Conservation (phyloP, 2,888 invertebrate genomes). For the Dermolepida albohirtum region DNA sequence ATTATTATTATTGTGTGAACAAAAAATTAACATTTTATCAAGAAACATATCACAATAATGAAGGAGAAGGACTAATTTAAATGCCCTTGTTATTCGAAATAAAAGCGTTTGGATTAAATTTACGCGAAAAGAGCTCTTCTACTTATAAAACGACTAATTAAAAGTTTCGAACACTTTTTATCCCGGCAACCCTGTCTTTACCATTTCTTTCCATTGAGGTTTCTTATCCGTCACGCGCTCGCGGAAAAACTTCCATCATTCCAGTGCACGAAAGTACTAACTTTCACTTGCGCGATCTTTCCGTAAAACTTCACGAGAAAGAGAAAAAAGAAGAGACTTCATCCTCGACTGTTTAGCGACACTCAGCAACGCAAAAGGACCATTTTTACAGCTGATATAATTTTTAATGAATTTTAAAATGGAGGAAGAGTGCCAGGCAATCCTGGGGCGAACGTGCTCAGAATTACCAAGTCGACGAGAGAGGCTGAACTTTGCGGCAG, state of each 20-base stretch:
- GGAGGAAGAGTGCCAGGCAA: constrained; percentile 63
- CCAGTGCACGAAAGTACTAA: neutral
- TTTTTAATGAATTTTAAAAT: constrained; percentile 66
- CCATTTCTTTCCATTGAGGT: neutral
- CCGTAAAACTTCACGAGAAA: too few species aligned
- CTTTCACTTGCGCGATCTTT: constrained; percentile 12
- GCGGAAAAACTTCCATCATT: neutral
- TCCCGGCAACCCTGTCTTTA: constrained; percentile 2
- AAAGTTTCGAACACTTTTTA: constrained; percentile 31
- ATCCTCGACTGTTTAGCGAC: constrained; percentile 1
- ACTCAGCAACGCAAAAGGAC: constrained; percentile 53
- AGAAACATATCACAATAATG: neutral
- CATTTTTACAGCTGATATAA: constrained; percentile 65
- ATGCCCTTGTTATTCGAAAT: constrained; percentile 21
- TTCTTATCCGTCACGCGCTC: too few species aligned
- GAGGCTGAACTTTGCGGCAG: constrained; percentile 51
- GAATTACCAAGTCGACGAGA: constrained; percentile 54
- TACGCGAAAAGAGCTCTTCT: constrained; percentile 16
- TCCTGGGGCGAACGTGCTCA: constrained; percentile 63
- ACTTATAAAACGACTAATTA: constrained; percentile 37
- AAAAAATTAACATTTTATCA: neutral
- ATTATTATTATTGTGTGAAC: too few species aligned
- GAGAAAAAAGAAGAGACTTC: neutral
- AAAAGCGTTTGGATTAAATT: constrained; percentile 25
- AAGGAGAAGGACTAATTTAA: constrained; percentile 3